Base-by-base conservation (phyloP, 2,113 vertebrate species). In the Lepisosteus oculatus region DNA sequence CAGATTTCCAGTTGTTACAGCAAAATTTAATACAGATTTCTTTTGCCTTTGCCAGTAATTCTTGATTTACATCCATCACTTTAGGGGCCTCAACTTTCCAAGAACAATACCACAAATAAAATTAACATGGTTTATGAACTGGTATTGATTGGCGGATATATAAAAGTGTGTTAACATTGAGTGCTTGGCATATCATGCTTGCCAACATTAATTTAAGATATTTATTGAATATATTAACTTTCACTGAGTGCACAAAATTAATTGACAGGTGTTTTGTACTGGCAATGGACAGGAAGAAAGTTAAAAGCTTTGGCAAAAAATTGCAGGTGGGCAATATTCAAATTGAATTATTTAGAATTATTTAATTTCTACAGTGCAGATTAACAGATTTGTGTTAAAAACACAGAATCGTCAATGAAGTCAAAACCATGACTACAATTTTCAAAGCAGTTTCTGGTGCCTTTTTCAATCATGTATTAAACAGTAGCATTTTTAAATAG, bases 61-160 rank as follows among this genome's bases (percentile, higher is more conserved):
- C 71, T 69, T 76, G 15, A 45, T 29, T 71, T 72, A 73, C 70
- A 75, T 78, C 62, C 71, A 54, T 73, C 59, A 14, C 55, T 61
- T 55, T 57, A 73, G 65, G 45, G 64, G 77, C 41, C 62, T 68
- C 51, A 64, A 72, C 47, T 41, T 68, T 79, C 72, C 69, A 79
- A 77, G 69, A 76, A 74, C 59, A 81, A 73, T 29, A 72, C 68
- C 44, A 63, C 67, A 72, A 66, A 70, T 69, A 70, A 65, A 65
- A 69, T 65, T 68, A 75, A 77, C 65, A 69, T 51, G 67, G 44
- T 71, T 78, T 4, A 8, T 69, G 63, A 54, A 69, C 57, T 61
- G 55, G 59, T 66, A 67, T 29, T 14, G 7, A 47, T n/a, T 61
- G 71, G 17, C 65, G 17, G 65, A 65, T 47, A 61, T 42, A 3